Evolutionary conservation across 1,140 invertebrate species (phyloP), one percentile per base, ranked within the genome.

Genomic region (Whitmania pigra): DNA sequence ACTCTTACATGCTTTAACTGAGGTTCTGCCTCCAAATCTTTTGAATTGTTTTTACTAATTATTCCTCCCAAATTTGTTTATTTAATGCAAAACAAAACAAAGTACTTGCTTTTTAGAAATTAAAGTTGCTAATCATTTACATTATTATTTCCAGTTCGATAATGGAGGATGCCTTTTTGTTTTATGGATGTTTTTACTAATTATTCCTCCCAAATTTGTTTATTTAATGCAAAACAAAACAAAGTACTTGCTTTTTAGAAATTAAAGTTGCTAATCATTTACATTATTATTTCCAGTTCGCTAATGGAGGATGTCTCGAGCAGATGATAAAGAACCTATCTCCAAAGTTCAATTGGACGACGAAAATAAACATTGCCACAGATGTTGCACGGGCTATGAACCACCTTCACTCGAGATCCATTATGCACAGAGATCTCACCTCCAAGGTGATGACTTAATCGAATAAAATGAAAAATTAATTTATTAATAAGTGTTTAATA

Each of bases 361-460:
- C 88, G 27, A 84, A 93, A 75, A 88, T 94, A 80, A 88, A 88
- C 73, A 83, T 97, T 72, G 90, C 92, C 15, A 84, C 88, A 20
- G 92, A 96, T 82, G 90, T 97, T 67, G 88, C 92, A 6, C 84
- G 85, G 54, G 94, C 93, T 53, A 92, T 97, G 89, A 83, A 87
- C 74, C 97, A 96, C 82, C 86, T 97, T 22, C 94, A 97, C 83
- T 89, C 88, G 63, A 86, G 88, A 69, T 91, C 92, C 31, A 87
- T 94, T 77, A 94, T 97, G 81, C 94, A 97, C 80, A 86, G 94
- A 74, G 94, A 97, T 83, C 87, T 97, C 75, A 97, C 94, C 63
- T 92, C 92, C 77, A 94, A 92, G 87, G 91, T 92, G 29, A 27
- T 29, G 18, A 11, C 36, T 18, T 17, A 31, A 17, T 2, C 11